phyloP scores from a whole-genome alignment of 1,140 invertebrate species.

The Pissodes strobi region DNA sequence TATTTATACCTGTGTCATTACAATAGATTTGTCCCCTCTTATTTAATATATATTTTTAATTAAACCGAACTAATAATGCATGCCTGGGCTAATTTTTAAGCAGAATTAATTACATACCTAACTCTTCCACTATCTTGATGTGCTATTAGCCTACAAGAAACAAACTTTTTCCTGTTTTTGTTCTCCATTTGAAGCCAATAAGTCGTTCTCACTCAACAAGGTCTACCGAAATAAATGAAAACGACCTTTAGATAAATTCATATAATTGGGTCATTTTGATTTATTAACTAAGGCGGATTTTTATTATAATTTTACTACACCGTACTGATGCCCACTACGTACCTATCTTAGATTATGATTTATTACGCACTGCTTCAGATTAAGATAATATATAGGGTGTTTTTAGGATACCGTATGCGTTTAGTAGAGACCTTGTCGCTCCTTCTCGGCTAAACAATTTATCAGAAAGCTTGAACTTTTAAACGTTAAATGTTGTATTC shows the following conservation, averaged over 20 bases:
- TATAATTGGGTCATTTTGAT: constrained; percentile 47
- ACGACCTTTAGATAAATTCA: constrained; percentile 46
- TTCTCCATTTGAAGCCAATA: constrained; percentile 28
- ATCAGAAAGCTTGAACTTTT: too few relatives aligned
- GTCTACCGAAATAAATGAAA: constrained; percentile 41
- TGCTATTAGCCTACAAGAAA: constrained; percentile 35
- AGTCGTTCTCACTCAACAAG: constrained; percentile 27
- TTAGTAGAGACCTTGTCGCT: too few relatives aligned
- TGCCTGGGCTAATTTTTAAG: neutral
- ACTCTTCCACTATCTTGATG: constrained; percentile 38
- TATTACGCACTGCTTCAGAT: too few relatives aligned
- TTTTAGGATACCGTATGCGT: too few relatives aligned
- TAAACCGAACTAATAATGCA: too few relatives aligned
- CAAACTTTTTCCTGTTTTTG: constrained; percentile 31
- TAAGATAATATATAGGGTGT: too few relatives aligned
- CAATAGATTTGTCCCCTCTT: too few relatives aligned
- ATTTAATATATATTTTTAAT: too few relatives aligned
- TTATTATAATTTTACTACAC: constrained; percentile 1
- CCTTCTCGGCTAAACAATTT: too few relatives aligned
- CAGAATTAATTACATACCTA: constrained; percentile 29
- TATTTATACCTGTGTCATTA: too few relatives aligned
- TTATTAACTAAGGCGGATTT: constrained; percentile 37
- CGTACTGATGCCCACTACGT: neutral
- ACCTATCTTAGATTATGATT: too few relatives aligned
- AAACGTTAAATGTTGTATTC: too few relatives aligned